Evolutionary conservation across 2,797 vertebrate species (phyloP), one percentile per base, ranked within the genome.

Genomic region (Sphenodon punctatus): DNA sequence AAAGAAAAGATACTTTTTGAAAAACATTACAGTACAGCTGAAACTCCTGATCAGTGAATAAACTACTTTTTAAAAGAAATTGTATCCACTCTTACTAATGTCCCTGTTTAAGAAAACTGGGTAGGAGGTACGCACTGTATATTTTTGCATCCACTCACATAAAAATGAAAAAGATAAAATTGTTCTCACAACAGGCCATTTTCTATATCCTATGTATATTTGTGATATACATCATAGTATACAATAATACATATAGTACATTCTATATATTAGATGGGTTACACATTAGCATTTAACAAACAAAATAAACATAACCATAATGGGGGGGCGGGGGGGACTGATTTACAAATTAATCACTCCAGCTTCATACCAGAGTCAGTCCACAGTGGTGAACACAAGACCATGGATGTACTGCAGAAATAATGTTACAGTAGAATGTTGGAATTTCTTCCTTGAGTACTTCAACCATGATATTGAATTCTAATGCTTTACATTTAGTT

Each of bases 131-230:
- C 81, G 66, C 76, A n/a, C 55, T 80, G 75, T 73, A 76, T 59
- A 75, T 75, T 65, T 72, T 72, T 22, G 59, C 70, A 83, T 48
- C 89, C 36, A 75, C 19, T 63, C 70, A 43, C 8, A 92, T 70
- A 87, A 87, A 92, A 85, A 85, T 73, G 67, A 82, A 65, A 55
- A 69, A 89, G 88, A 85, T 68, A 60, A 90, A 89, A 70, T 56
- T 67, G 66, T 59, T 49, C 64, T 51, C 67, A 85, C 68, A 75
- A 77, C 30, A 67, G 51, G 75, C 20, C 58, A 67, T 66, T 75
- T 11, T 41, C 53, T 83, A 92, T 65, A 91, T 85, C 39, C 75
- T 86, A 2, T 64, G 81, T 36, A 48, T 48, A 86, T 4, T 76
- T 73, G 85, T 23, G 66, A 59, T 42, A 68, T 32, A 89, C 66